Percentiles rank a stretch among this genome's conserved stretches.
Conservation (phyloP, 2,113 vertebrate species). For the Muntiacus reevesi region DNA sequence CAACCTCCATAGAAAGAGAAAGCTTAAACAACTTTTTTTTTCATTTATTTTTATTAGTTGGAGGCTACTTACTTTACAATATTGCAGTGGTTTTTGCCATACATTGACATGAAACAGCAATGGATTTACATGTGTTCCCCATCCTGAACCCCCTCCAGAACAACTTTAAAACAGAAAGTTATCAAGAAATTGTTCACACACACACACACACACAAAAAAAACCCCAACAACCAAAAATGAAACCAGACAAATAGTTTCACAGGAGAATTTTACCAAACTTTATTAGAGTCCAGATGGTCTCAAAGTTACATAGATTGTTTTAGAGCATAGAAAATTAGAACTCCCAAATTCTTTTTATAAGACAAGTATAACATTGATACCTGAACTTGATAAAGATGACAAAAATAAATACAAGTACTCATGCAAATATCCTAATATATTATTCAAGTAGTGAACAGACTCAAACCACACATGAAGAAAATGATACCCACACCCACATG, state of each 20-base stretch:
- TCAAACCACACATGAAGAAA: not conserved
- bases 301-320: not conserved
- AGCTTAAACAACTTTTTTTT: not conserved
- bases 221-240: not conserved
- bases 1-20: not conserved
- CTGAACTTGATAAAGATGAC: not conserved
- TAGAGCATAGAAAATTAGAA: not conserved
- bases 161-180: not conserved
- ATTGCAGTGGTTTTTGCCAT: too few species aligned
- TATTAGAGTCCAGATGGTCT: not conserved
- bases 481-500: not conserved
- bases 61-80: too few species aligned
- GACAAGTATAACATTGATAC: not conserved
- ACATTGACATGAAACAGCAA: too few species aligned
- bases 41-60: too few species aligned
- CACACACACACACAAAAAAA: not conserved
- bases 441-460: not conserved
- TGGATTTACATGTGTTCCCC: too few species aligned
- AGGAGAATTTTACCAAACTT: not conserved
- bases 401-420: not conserved
- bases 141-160: not conserved
- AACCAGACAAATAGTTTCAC: not conserved
- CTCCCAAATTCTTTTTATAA: not conserved
- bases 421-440: not conserved
- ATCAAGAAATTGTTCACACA: not conserved